Conservation (phyloP, 2,888 invertebrate species). For the Zeuzera pyrina region DNA sequence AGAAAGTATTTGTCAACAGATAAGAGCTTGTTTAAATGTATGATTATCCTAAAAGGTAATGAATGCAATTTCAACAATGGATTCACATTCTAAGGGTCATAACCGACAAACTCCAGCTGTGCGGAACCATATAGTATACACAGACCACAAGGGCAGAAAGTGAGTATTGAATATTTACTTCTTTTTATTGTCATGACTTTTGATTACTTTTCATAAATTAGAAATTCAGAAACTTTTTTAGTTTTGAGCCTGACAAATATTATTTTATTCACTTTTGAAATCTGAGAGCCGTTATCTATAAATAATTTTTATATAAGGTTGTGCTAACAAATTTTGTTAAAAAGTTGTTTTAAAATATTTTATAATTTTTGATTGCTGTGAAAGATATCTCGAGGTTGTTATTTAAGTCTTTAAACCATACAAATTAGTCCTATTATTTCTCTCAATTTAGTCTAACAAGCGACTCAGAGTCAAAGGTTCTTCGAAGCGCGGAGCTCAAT, state of each 20-base stretch:
- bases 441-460: slow-evolving; percentile 71
- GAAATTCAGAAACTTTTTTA: too few relatives aligned
- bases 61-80: slow-evolving; percentile 28
- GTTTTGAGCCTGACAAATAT: too few relatives aligned
- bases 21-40: slow-evolving; percentile 1
- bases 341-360: slow-evolving; percentile 3
- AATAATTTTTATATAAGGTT: too few relatives aligned
- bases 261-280: neutral
- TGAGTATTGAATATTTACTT: slow-evolving; percentile 32
- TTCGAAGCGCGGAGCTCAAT: slow-evolving; percentile 64
- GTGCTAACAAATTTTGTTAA: too few relatives aligned
- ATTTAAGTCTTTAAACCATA: slow-evolving; percentile 60
- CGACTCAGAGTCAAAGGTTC: slow-evolving; percentile 66
- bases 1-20: slow-evolving; percentile 11
- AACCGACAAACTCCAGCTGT: slow-evolving; percentile 49
- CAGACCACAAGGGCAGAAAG: slow-evolving; percentile 69
- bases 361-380: slow-evolving; percentile 31
- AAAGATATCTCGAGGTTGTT: slow-evolving; percentile 39
- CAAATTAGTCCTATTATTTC: slow-evolving; percentile 70
- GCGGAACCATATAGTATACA: slow-evolving; percentile 67
- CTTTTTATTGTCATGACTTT: neutral
- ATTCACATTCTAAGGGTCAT: slow-evolving; percentile 46
- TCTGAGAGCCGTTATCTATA: neutral
- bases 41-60: neutral
- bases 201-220: neutral